Conservation (phyloP, 2,797 vertebrate genomes). For the Neopelma chrysocephalum region DNA sequence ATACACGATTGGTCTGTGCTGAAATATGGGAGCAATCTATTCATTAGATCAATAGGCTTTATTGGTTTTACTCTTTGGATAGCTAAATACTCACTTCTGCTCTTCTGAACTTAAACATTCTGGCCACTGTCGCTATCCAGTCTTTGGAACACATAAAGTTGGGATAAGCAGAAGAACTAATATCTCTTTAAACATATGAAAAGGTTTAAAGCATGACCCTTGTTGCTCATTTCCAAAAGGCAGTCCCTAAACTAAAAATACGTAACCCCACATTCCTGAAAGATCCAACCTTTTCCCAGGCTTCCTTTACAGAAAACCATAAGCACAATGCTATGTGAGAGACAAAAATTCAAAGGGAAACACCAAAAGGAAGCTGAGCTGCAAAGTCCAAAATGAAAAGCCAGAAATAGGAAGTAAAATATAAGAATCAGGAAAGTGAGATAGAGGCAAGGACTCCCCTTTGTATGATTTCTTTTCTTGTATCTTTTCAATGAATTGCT, state of each 20-base stretch:
- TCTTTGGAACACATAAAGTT: background rate
- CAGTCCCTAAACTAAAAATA: constrained; percentile 56
- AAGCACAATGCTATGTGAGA: constrained; percentile 46
- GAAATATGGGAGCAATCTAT: background rate
- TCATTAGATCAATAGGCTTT: background rate
- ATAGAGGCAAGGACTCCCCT: constrained; percentile 45
- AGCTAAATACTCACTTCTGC: background rate
- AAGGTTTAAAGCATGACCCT: background rate
- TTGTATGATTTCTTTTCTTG: constrained; percentile 61
- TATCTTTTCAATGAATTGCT: constrained; percentile 64
- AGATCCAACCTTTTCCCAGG: constrained; percentile 25
- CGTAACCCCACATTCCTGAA: constrained; percentile 49
- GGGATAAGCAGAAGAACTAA: background rate
- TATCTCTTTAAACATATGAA: constrained; percentile 6
- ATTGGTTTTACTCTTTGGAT: background rate
- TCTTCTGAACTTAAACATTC: background rate
- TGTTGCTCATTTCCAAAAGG: background rate
- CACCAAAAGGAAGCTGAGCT: constrained; percentile 63
- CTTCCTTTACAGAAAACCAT: constrained; percentile 40
- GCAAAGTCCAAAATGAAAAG: constrained; percentile 64
- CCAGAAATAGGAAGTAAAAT: constrained; percentile 64
- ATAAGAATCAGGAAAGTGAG: constrained; percentile 63
- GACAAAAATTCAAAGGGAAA: constrained; percentile 57
- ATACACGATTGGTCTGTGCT: background rate
- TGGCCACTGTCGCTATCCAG: background rate